Evolutionary conservation across 1,140 invertebrate species (phyloP), one percentile per base, ranked within the genome.

Genomic region (Heliothis subflexa): DNA sequence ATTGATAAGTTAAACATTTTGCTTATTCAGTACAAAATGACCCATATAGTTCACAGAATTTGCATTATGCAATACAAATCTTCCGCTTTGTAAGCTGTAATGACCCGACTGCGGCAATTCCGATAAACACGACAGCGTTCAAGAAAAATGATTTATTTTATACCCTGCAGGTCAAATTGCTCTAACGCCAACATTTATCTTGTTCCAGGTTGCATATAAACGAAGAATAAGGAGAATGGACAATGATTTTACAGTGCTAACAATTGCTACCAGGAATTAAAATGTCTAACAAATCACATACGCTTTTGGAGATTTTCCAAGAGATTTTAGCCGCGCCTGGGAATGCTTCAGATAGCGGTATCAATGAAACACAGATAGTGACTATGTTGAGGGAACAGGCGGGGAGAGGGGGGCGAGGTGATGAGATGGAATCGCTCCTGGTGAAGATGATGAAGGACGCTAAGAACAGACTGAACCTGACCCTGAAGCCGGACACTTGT

Each of bases 211-310:
- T 76, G 21, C 50, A 66, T 49, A 47, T 45, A 13, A 57, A 16
- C 50, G 40, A 25, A 66, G 49, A 77, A 28, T 52, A 72, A 78
- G 40, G 33, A 9, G 13, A 14, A 45, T 61, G 61, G 78, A 57
- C 13, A 18, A 78, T 68, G 75, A 55, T 16, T 49, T 66, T 66
- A n/a, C 45, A 40, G 25, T 61, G 21, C 21, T 61, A 25, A 74
- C 14, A 2, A 11, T 47, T 12, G 50, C 49, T 14, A 52, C 40
- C 16, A 59, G 13, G 3, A n/a, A 52, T 55, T 45, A 93, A 88
- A 68, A 94, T 94, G 92, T 78, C 90, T 45, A 92, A 92, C 84
- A 88, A 90, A 82, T 89, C 91, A 54, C 91, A 92, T 62, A 90
- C 82, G 9, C 80, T 93, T 49, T 83, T 91, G 83, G 89, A 92